Percentiles rank a stretch among this genome's conserved stretches.
Evolutionary conservation across 2,888 invertebrate genomes (phyloP).

Genomic region (Drosophila nr. fundita): DNA sequence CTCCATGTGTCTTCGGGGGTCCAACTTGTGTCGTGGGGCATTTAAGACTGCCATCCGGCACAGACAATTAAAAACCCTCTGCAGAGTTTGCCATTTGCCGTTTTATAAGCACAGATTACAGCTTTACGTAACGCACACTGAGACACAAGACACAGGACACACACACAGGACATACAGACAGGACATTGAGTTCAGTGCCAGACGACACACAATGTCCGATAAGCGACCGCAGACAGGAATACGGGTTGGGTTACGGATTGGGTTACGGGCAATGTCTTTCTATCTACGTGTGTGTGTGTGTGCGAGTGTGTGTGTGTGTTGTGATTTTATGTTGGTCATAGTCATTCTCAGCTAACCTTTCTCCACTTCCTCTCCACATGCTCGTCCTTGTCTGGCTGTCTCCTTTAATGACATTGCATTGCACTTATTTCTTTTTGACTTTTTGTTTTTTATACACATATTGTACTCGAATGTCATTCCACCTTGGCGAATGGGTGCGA

Average conservation of each 20-base stretch:
- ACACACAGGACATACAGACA: background rate
- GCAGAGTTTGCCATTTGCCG: slow-evolving; percentile 79
- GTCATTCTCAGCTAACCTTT: slow-evolving; percentile 44
- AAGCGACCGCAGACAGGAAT: slow-evolving; percentile 64
- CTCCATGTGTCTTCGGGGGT: slow-evolving; percentile 31
- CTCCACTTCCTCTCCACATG: background rate
- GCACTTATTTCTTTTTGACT: slow-evolving; percentile 77
- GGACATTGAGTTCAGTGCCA: slow-evolving; percentile 14
- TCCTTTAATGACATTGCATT: slow-evolving; percentile 79
- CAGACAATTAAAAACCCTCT: slow-evolving; percentile 81
- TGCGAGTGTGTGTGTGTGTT: slow-evolving; percentile 48
- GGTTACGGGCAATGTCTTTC: slow-evolving; percentile 40
- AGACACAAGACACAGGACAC: slow-evolving; percentile 10
- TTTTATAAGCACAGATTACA: slow-evolving; percentile 82
- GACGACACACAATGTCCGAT: slow-evolving; percentile 64
- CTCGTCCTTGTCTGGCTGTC: slow-evolving; percentile 67
- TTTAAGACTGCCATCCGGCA: slow-evolving; percentile 78
- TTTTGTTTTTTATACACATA: slow-evolving; percentile 42
- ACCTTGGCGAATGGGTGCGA: slow-evolving; percentile 40
- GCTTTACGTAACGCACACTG: slow-evolving; percentile 74
- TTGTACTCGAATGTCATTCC: slow-evolving; percentile 41
- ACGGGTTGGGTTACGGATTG: slow-evolving; percentile 43
- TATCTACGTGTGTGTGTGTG: slow-evolving; percentile 13
- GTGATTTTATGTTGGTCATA: slow-evolving; percentile 78
- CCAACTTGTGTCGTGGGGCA: slow-evolving; percentile 58